Percentiles rank a stretch among this genome's conserved stretches.
Conservation (phyloP, 2,113 vertebrate species). For the Microcebus tavaratra region DNA sequence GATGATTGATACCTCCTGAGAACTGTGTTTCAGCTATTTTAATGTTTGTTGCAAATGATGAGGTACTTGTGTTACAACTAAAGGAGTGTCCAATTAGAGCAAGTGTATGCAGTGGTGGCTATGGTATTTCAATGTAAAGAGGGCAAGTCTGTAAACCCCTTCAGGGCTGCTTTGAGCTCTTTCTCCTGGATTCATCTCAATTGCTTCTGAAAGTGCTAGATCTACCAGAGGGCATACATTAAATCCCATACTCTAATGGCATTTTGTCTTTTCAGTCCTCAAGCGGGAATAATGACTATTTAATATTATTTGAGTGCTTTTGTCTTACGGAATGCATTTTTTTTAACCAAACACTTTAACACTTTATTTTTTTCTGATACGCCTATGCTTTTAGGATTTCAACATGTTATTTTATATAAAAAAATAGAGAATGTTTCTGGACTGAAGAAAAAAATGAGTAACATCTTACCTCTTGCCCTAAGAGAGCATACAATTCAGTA, state of each 20-base stretch:
- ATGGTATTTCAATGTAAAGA: background rate
- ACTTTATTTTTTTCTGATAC: background rate
- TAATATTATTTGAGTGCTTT: background rate
- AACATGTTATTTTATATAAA: background rate
- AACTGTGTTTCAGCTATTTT: background rate
- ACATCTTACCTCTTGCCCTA: background rate
- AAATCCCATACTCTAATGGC: background rate
- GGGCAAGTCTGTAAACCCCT: background rate
- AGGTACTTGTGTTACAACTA: background rate
- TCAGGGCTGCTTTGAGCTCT: background rate
- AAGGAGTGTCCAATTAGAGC: background rate
- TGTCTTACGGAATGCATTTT: background rate
- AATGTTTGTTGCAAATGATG: background rate
- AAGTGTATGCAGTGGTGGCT: background rate
- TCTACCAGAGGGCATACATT: background rate
- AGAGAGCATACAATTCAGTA: background rate
- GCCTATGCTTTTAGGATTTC: background rate
- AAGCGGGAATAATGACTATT: background rate
- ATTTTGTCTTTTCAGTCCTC: background rate
- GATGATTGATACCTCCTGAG: background rate
- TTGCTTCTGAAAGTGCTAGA: background rate
- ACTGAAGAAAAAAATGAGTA: background rate
- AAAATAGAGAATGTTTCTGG: background rate
- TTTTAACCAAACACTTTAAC: background rate
- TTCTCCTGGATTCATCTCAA: background rate